These are phyloP conservation scores for Paratilapia polleni DNA, from an alignment of 2,113 vertebrate species.

Conservation along the genomic window DNA sequence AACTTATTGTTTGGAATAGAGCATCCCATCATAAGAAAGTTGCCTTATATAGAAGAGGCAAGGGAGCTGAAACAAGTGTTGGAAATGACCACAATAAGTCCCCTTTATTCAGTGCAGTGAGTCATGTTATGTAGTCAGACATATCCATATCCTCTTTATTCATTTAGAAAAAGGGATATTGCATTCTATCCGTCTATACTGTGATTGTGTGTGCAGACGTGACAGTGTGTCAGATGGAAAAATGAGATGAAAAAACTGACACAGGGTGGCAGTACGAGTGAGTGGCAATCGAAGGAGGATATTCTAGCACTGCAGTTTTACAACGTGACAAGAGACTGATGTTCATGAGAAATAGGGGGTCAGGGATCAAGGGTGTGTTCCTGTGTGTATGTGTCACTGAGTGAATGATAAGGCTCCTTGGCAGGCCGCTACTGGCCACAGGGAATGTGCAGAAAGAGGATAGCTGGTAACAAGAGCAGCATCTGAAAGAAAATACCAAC, in stretches of 20 bases:
- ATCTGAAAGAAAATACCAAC: conserved; percentile 2
- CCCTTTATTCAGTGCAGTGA: background rate
- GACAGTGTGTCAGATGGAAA: background rate
- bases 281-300: background rate
- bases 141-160: background rate
- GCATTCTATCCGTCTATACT: background rate
- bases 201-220: background rate
- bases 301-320: background rate
- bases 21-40: accelerated
- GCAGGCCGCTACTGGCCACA: background rate
- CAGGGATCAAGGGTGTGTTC: conserved; percentile 30
- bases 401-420: background rate
- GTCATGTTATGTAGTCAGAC: background rate
- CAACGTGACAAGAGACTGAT: background rate
- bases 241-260: background rate
- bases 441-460: background rate
- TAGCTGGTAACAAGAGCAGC: conserved; percentile 12
- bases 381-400: background rate
- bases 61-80: background rate
- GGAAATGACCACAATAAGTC: too few species aligned
- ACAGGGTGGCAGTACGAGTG: background rate
- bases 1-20: background rate
- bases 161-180: background rate
- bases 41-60: background rate
- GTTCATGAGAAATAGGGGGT: background rate